Base-by-base conservation (phyloP, 2,113 vertebrate genomes). In the Catharus minimus region DNA sequence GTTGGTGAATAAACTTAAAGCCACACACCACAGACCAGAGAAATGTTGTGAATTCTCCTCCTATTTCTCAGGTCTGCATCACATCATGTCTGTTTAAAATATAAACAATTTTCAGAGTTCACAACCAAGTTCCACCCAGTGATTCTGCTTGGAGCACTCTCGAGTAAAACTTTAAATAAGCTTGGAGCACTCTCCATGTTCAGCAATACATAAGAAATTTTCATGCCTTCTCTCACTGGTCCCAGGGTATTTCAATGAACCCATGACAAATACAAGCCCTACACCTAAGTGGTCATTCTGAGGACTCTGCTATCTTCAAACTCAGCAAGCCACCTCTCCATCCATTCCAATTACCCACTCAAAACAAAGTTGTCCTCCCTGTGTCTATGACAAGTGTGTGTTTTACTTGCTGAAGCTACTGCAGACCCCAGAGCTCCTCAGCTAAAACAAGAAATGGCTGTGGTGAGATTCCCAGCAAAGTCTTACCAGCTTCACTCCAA, bases 341-440 rank as follows among this genome's bases (percentile, higher is more conserved):
- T 38, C 15, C 61, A 56, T 66, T 58, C 41, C 30, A 36, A 19
- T 38, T 28, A 47, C 23, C 39, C 52, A 66, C 30, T 39, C 46
- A 56, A 49, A 83, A 58, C 20, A 57, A 72, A 73, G 16, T 2
- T 33, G 39, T 23, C 13, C 28, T 65, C 39, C 21, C 26, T 2
- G 1, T 24, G 11, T 55, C 39, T 19, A 15, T 4, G 12, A 55
- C 13, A 65, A 68, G 13, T 4, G 26, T 2, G 2, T 1, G 5
- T 36, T 86, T 71, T 15, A 20, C 15, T 46, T 58, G 43, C 46
- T n/a, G 43, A 76, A 62, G 33, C 64, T 79, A 21, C 13, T 69
- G 22, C 33, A 66, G 47, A 50, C 16, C 46, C 41, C 3, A 3
- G 27, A 66, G 32, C 21, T 80, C 15, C 60, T 52, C 65, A 78